Conservation (phyloP, 1,140 invertebrate species). For the Hycleus phaleratus region DNA sequence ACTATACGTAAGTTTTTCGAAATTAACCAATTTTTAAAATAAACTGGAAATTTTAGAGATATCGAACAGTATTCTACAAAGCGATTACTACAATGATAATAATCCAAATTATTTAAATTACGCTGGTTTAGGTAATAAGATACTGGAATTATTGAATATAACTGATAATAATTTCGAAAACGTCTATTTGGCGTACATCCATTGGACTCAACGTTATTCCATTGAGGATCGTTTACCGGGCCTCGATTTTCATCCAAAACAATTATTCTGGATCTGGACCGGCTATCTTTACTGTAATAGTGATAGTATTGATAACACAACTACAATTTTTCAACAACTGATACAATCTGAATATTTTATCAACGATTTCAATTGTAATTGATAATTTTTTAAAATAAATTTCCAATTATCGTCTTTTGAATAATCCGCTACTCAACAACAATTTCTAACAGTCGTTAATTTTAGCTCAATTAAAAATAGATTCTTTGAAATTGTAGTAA, state of each 20-base stretch:
- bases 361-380: slow-evolving; percentile 53
- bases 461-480: too few species aligned
- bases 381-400: too few species aligned
- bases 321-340: slow-evolving; percentile 8
- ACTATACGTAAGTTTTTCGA: too few species aligned
- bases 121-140: not conserved
- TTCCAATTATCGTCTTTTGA: too few species aligned
- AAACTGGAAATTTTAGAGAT: not conserved
- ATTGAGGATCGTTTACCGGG: slow-evolving; percentile 32
- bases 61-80: not conserved
- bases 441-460: too few species aligned
- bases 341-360: slow-evolving; percentile 46
- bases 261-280: slow-evolving; percentile 48
- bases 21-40: too few species aligned
- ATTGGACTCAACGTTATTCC: too few species aligned
- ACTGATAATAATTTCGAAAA: too few species aligned
- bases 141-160: not conserved
- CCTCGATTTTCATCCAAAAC: slow-evolving; percentile 44
- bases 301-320: slow-evolving; percentile 13
- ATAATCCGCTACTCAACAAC: too few species aligned
- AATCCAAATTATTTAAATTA: slow-evolving; percentile 8
- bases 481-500: too few species aligned
- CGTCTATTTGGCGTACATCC: too few species aligned
- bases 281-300: slow-evolving; percentile 1
- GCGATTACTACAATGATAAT: not conserved